Evolutionary conservation across 2,113 vertebrate species (phyloP), one percentile per base, ranked within the genome.

Genomic region (Campylomormyrus numenius): DNA sequence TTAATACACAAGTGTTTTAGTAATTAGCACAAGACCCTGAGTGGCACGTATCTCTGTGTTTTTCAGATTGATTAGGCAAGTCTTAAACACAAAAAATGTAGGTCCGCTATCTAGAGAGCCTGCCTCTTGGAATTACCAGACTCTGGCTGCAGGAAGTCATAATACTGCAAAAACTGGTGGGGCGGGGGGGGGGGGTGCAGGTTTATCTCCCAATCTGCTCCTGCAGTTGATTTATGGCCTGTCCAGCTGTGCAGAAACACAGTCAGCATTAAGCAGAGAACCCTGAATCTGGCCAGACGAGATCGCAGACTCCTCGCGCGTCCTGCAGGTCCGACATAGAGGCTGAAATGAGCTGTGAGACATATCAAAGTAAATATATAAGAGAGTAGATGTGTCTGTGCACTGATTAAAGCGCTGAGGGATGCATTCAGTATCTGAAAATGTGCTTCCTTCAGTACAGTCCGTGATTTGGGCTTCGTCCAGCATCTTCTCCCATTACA

Each of bases 141-240:
- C 11, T 80, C 35, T 80, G 35, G 74, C 35, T 90, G 90, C 90
- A 35, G 27, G 89, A 94, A 93, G 91, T 92, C 93, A 94, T 94
- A 93, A 94, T 89, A 6, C 62, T 85, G 91, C 93, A 94, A 90
- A 95, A 94, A 87, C 24, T 9, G 8, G 58, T 27, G 62, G 9
- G 9, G 48, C 1, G n/a, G 48, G 31, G 58, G 58, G 7, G 3
- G 8, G 1, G 35, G 35, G 35, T 39, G 39, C n/a, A 17, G 90
- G 92, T 39, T 90, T 89, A 93, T 92, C 90, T 90, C 90, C 91
- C 92, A 94, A 92, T 94, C 92, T 93, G 94, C 93, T 95, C 93
- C 88, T 89, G 58, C 27, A 19, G 91, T 91, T 90, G 90, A 92
- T 91, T 77, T 91, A 89, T 92, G 87, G 90, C 90, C 90, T 88